Conservation (phyloP, 2,113 vertebrate species). For the Dasyprocta punctata region DNA sequence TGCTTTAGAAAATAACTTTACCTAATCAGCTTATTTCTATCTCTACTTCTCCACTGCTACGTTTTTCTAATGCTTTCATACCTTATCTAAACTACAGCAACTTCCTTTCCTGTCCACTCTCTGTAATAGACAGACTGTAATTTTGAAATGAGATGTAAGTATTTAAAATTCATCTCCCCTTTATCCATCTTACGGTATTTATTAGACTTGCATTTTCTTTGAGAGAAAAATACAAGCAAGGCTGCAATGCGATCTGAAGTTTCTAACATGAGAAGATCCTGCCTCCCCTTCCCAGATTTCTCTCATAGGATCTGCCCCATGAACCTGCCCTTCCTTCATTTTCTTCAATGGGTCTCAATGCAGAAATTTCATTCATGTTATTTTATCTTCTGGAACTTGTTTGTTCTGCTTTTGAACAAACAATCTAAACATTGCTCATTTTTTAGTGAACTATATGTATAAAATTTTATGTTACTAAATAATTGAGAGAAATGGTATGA, state of each 20-base stretch:
- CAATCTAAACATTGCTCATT: not conserved
- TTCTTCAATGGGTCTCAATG: not conserved
- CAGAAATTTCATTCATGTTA: not conserved
- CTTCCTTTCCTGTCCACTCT: not conserved
- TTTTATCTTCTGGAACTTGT: not conserved
- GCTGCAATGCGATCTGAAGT: not conserved
- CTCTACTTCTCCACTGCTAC: not conserved
- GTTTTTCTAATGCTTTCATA: not conserved
- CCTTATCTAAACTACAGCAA: not conserved
- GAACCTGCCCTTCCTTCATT: not conserved
- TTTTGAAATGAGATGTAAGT: not conserved
- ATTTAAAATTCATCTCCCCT: not conserved
- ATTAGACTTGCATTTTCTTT: not conserved
- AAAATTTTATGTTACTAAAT: not conserved
- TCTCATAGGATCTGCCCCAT: not conserved
- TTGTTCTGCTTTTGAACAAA: not conserved
- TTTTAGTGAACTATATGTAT: not conserved
- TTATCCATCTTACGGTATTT: not conserved
- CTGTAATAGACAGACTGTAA: not conserved
- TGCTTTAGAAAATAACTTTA: not conserved
- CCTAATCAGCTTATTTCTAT: not conserved
- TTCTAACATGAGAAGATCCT: not conserved
- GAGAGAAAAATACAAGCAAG: constrained; percentile 20
- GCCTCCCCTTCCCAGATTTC: not conserved
- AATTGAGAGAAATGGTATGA: not conserved